phyloP scores from a whole-genome alignment of 1,140 invertebrate genomes.

The Drosophila punjabiensis region DNA sequence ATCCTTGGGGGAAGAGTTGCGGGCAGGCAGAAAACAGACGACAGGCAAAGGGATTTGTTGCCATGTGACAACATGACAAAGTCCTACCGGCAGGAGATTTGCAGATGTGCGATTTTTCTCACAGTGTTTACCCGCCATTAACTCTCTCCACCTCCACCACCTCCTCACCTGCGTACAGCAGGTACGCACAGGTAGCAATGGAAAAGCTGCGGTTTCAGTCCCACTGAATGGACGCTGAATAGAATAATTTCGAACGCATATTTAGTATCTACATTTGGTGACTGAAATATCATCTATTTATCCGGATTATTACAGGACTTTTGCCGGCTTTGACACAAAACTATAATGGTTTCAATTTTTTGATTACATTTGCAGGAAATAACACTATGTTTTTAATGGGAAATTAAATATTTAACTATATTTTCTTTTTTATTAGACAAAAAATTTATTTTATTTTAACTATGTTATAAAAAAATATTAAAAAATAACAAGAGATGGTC shows the following conservation, averaged over 20 bases:
- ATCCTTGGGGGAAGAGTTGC: background rate
- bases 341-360: background rate
- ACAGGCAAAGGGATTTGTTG: conserved; percentile 36
- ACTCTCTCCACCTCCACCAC: background rate
- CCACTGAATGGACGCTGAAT: conserved; percentile 6
- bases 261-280: conserved; percentile 10
- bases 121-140: conserved; percentile 31
- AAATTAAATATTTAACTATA: background rate
- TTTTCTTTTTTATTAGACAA: background rate
- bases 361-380: background rate
- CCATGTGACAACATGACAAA: conserved; percentile 53
- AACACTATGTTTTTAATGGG: background rate
- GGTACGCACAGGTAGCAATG: conserved; percentile 7
- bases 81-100: conserved; percentile 18
- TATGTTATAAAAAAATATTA: background rate
- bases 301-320: conserved; percentile 1
- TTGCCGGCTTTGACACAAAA: background rate
- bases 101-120: conserved; percentile 11
- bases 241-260: conserved; percentile 12
- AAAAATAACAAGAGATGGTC: background rate
- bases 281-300: conserved; percentile 10
- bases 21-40: conserved; percentile 8
- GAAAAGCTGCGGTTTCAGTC: conserved; percentile 12
- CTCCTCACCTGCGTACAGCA: background rate
- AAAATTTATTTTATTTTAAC: too few species aligned